Conservation (phyloP, 2,888 invertebrate species). For the Microdon myrmicae region DNA sequence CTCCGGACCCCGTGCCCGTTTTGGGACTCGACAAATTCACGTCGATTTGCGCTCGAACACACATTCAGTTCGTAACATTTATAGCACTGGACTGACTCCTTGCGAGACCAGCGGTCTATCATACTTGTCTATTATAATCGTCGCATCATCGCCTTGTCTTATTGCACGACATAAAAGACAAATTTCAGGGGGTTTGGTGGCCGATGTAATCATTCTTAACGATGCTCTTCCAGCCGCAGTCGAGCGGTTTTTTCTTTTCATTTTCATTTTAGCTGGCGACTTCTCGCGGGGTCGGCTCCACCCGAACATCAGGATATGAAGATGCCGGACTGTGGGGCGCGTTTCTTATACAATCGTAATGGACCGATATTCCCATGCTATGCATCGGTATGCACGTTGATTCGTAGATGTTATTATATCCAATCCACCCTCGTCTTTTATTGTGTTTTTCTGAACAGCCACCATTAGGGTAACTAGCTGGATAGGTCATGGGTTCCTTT, state of each 20-base stretch:
- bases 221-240: conserved; percentile 17
- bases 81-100: too few relatives aligned
- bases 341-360: conserved; percentile 8
- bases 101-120: conserved; percentile 2
- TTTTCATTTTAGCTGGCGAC: conserved; percentile 22
- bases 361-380: conserved; percentile 1
- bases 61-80: too few relatives aligned
- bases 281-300: conserved; percentile 4
- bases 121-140: too few relatives aligned
- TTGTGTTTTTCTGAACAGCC: background rate
- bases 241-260: conserved; percentile 7
- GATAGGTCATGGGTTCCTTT: conserved; percentile 3
- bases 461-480: too few relatives aligned
- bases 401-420: conserved; percentile 27
- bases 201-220: conserved; percentile 20
- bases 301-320: background rate
- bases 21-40: too few relatives aligned
- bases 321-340: background rate
- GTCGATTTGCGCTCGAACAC: too few relatives aligned
- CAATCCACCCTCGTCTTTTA: background rate
- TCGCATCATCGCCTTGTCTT: background rate
- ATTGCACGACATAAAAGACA: background rate
- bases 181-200: background rate
- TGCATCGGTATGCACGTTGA: conserved; percentile 17
- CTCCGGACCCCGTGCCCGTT: too few relatives aligned